Base-by-base conservation (phyloP, 2,797 vertebrate genomes). In the Momotus momota region DNA sequence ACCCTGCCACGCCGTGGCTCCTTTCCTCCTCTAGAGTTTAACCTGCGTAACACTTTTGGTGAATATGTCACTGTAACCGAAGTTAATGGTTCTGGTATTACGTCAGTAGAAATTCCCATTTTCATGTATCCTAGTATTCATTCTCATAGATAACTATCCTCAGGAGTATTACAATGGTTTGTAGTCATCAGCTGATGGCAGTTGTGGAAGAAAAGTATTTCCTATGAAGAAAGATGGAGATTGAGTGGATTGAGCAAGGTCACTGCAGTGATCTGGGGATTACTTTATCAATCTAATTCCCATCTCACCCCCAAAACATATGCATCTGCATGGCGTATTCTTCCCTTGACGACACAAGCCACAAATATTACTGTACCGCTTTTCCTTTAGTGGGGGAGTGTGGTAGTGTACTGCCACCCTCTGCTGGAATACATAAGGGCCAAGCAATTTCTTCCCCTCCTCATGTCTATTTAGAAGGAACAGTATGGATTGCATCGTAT, bases 341-440 rank as follows among this genome's bases (percentile, higher is more conserved):
- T 81, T 91, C 75, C 33, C 71, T 69, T 83, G 61, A 92, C 81
- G 61, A 33, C 38, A 55, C n/a, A 64, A 82, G 20, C 25, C 67
- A 70, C 33, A 85, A 70, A 81, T 67, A 69, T 27, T 40, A 23
- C 48, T 71, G 48, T 51, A 41, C 45, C 92, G 64, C 65, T 69
- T 72, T 57, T 78, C 33, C 26, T 71, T 86, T 83, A 16, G 15
- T 41, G 12, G n/a, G 72, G 52, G 74, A 93, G 40, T 20, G n/a
- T 91, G 84, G n/a, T 41, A 87, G 75, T 55, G 88, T 89, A 66
- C 82, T 93, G 89, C 82, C 94, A 96, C 96, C 93, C 82, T 93
- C 95, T 96, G 91, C 85, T 93, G 93, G 82, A 96, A 81, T 55
- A 81, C 2, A 43, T 35, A 52, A 51, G 61, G 89, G 83, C 89